phyloP scores from a whole-genome alignment of 2,888 invertebrate genomes.

The Odontocolon sp. region DNA sequence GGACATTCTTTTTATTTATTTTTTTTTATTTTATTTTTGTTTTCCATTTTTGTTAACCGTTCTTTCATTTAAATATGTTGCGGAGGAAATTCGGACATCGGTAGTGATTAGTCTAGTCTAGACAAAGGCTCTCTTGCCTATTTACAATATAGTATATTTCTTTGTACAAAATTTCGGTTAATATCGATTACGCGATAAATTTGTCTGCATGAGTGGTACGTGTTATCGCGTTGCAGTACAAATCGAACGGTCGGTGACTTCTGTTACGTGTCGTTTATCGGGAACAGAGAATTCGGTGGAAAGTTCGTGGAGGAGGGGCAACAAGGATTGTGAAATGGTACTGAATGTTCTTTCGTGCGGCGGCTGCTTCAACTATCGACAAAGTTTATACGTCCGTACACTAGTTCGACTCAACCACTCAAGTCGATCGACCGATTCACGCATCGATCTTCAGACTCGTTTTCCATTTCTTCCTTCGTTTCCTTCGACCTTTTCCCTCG shows the following conservation, averaged over 20 bases:
- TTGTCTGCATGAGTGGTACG: conserved; percentile 3
- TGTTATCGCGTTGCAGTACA: too few species aligned
- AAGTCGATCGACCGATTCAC: conserved; percentile 41
- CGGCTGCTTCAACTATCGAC: conserved; percentile 52
- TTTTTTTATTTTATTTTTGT: conserved; percentile 38
- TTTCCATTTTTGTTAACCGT: neutral
- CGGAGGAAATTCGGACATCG: conserved; percentile 72
- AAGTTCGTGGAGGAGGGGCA: conserved; percentile 14
- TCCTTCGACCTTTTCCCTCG: conserved; percentile 25
- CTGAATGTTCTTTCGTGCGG: conserved; percentile 32
- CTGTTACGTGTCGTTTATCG: conserved; percentile 53
- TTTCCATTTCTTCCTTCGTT: conserved; percentile 19
- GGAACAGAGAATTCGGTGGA: conserved; percentile 49
- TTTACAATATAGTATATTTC: conserved; percentile 74
- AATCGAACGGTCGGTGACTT: conserved; percentile 32
- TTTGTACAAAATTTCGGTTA: conserved; percentile 65
- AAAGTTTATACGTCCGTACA: conserved; percentile 45
- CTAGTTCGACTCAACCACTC: conserved; percentile 44
- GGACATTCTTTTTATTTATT: conserved; percentile 19
- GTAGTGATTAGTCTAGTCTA: conserved; percentile 66
- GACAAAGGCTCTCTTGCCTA: conserved; percentile 68
- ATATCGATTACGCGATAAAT: conserved; percentile 57
- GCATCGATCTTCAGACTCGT: conserved; percentile 15
- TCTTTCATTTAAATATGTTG: conserved; percentile 40
- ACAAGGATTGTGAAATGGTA: conserved; percentile 39